phyloP scores from a whole-genome alignment of 1,140 invertebrate species.

The Plodia interpunctella region DNA sequence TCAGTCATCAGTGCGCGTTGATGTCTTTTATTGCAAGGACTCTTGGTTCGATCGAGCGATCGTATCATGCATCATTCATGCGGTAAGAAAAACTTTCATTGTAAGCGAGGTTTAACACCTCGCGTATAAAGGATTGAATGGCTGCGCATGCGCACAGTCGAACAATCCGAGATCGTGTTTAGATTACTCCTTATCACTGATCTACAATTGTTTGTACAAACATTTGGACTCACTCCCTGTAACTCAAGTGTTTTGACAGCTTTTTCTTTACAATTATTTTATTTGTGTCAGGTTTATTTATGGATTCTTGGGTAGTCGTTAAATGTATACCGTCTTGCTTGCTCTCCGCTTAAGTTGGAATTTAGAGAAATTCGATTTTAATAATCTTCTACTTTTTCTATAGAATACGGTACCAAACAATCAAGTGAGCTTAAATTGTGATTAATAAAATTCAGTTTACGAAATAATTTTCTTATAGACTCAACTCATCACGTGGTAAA shows the following conservation, averaged over 20 bases:
- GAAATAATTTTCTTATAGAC: no score
- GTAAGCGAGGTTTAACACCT: slow-evolving; percentile 36
- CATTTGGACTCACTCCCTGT: slow-evolving; percentile 5
- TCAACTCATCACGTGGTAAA: no score
- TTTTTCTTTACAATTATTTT: neutral
- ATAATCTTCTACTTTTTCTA: no score
- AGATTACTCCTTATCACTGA: slow-evolving; percentile 25
- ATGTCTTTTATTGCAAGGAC: neutral
- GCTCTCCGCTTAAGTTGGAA: no score
- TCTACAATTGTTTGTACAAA: slow-evolving; percentile 27
- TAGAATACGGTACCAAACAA: no score
- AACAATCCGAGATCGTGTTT: slow-evolving; percentile 23
- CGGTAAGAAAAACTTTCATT: slow-evolving; percentile 9
- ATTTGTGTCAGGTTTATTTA: neutral
- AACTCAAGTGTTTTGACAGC: slow-evolving; percentile 1
- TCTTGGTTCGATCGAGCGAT: neutral
- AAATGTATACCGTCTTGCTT: no score
- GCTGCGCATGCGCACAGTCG: slow-evolving; percentile 25
- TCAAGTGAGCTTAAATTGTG: no score
- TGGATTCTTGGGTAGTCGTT: neutral
- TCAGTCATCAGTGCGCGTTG: neutral
- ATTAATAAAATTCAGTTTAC: no score
- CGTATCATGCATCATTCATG: slow-evolving; percentile 1
- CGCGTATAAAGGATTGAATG: slow-evolving; percentile 31
- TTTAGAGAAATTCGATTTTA: no score